A percentile compares a stretch with the other conserved stretches of the same genome.
These are phyloP conservation scores for Hydrolagus affinis DNA, from an alignment of 2,113 vertebrate species.

Conservation along the genomic window DNA sequence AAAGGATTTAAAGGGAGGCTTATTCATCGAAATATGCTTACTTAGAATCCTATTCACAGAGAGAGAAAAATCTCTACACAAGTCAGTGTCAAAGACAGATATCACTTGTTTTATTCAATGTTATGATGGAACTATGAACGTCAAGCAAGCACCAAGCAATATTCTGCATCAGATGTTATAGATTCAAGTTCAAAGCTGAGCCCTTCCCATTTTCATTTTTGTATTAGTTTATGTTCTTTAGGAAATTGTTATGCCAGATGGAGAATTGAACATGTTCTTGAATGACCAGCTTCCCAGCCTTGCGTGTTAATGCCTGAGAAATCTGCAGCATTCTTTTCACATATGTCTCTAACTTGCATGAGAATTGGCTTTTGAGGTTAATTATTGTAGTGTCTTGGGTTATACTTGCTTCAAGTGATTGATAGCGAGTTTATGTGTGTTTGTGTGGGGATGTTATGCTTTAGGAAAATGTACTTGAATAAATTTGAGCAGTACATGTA, in stretches of 20 bases:
- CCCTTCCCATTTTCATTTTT: not conserved
- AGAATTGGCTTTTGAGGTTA: not conserved
- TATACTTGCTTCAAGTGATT: not conserved
- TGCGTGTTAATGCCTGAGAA: not conserved
- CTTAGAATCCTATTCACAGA: not conserved
- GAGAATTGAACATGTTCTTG: not conserved
- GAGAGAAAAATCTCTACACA: not conserved
- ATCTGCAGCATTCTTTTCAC: not conserved
- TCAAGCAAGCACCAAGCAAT: not conserved
- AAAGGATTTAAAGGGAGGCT: not conserved
- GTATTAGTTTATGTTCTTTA: not conserved
- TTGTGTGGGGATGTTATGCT: not conserved
- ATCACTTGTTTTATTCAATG: not conserved
- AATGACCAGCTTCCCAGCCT: not conserved
- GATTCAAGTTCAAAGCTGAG: too few relatives aligned
- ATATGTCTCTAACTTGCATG: not conserved
- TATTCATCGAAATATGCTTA: not conserved
- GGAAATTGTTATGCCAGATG: not conserved
- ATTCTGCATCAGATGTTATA: not conserved
- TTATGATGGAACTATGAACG: not conserved
- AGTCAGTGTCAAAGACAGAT: too few relatives aligned
- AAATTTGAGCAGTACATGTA: not conserved
- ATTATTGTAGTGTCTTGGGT: not conserved
- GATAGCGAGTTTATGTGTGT: too few relatives aligned
- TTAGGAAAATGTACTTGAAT: not conserved